phyloP scores from a whole-genome alignment of 2,888 invertebrate genomes.

The Tinea pellionella region DNA sequence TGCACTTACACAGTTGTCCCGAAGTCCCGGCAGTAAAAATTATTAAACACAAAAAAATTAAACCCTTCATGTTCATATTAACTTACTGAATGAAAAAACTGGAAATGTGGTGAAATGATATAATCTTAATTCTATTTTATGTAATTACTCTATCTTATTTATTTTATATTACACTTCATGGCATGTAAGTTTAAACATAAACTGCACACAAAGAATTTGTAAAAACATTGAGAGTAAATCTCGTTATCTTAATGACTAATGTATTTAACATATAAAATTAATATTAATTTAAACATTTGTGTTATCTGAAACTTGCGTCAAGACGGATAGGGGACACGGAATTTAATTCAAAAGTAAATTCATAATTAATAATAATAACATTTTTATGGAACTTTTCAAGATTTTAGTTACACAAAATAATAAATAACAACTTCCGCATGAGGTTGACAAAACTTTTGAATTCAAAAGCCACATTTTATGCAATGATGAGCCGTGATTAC shows the following conservation, averaged over 20 bases:
- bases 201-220: neutral
- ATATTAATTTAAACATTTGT: neutral
- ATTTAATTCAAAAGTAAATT: no score
- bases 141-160: no score
- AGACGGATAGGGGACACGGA: neutral
- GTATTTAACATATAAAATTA: neutral
- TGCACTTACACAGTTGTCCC: no score
- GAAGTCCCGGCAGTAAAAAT: neutral
- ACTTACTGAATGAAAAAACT: neutral
- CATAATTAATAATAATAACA: no score
- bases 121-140: no score
- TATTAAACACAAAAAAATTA: neutral
- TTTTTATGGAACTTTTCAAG: no score
- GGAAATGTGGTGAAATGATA: no score
- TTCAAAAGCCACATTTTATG: no score
- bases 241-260: neutral
- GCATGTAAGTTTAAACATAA: neutral
- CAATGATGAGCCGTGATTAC: no score
- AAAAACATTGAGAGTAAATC: neutral
- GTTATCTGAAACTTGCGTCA: neutral
- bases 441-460: no score
- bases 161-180: neutral
- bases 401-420: no score
- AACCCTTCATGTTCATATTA: neutral
- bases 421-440: no score